phyloP scores from a whole-genome alignment of 2,113 vertebrate genomes.

The Chlamydotis undulata region DNA sequence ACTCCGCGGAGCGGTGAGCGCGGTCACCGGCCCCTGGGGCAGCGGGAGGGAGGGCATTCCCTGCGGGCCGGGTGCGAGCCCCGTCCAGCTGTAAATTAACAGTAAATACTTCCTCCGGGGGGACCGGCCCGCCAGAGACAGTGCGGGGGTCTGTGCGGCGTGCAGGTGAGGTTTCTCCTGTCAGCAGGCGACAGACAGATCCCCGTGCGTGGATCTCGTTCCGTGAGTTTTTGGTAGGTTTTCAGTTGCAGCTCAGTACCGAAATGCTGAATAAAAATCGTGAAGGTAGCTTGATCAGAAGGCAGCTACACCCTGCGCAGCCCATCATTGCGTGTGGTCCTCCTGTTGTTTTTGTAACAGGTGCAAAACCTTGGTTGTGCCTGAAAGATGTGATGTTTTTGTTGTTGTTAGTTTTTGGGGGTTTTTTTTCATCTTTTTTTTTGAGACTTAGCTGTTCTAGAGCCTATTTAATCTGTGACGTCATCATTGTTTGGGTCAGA shows the following conservation, averaged over 20 bases:
- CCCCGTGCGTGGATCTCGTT: rapidly evolving
- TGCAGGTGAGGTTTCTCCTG: neutral
- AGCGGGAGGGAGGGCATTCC: neutral
- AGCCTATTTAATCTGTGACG: neutral
- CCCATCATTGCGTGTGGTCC: rapidly evolving
- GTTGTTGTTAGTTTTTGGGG: neutral
- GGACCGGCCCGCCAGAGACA: neutral
- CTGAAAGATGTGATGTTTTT: neutral
- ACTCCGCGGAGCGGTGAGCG: neutral
- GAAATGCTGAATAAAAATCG: neutral
- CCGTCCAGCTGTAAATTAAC: neutral
- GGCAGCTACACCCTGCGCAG: too few relatives aligned
- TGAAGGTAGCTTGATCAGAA: neutral
- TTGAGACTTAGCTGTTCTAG: neutral
- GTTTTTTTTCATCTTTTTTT: too few relatives aligned
- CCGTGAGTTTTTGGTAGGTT: neutral
- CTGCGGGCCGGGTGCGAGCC: neutral
- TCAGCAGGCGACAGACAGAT: neutral
- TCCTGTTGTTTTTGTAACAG: neutral
- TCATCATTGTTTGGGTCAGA: neutral
- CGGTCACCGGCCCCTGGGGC: neutral
- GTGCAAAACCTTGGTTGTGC: neutral
- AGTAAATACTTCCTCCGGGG: rapidly evolving
- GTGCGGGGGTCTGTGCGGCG: rapidly evolving
- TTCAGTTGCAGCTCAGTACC: neutral